Evolutionary conservation across 2,797 vertebrate genomes (phyloP), one percentile per base, ranked within the genome.

Genomic region (Chaetodon trifasciatus): DNA sequence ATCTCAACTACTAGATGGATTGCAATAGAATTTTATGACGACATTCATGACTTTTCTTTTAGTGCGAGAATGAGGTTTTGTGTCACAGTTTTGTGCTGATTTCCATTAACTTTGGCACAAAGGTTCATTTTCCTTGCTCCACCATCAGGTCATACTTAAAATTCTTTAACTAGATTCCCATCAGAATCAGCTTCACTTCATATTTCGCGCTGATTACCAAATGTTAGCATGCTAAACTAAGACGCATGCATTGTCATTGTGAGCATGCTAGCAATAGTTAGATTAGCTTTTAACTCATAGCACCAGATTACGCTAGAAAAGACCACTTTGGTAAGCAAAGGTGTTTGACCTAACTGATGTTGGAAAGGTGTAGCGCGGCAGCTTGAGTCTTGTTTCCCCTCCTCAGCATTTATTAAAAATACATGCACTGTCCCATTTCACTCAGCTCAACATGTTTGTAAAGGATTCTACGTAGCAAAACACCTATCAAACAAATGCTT

Each of bases 401-500:
- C 28, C 28, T 32, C 28, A 32, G 28, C 28, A 32, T 39, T 16
- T 57, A 24, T 70, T 35, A 37, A 70, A 42, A 19, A 12, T 5
- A 71, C 32, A 37, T 17, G 15, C 64, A 39, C 35, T 68, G n/a
- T 15, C 35, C 60, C 4, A 21, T 76, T 56, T 64, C 17, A 62
- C 40, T 77, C n/a, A 5, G 49, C 11, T 52, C 39, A 42, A 6
- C 17, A 13, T 62, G 42, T 57, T 63, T n/a, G 5, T 16, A 19
- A 62, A 68, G 11, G 52, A 37, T 63, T 76, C 42, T 53, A 17
- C 1, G 17, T 16, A 32, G 64, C 35, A 67, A 74, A 81, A 68
- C 42, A 69, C 11, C 2, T 55, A 32, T 16, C 32, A 68, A 76
- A 82, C 12, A 49, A 70, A 64, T 70, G 68, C 73, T 71, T 64